These are phyloP conservation scores for Anser cygnoides DNA, from an alignment of 2,113 vertebrate genomes.

Conservation along the genomic window DNA sequence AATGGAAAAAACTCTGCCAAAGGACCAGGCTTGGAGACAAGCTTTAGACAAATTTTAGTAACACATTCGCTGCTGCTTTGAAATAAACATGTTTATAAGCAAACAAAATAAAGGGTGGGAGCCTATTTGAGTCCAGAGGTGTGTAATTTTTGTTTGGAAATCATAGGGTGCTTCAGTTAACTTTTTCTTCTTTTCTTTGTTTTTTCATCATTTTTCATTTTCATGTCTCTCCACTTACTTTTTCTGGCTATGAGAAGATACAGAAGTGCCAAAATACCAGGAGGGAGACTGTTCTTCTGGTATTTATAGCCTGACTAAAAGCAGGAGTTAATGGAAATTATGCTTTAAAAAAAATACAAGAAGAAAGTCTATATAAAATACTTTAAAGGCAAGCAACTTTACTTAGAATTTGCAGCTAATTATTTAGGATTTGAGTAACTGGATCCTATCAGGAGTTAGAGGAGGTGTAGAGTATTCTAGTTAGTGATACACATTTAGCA, in stretches of 20 bases:
- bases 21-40: not conserved
- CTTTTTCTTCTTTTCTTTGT: not conserved
- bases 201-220: slow-evolving; percentile 38
- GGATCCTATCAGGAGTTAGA: not conserved
- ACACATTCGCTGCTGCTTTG: not conserved
- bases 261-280: slow-evolving; percentile 68
- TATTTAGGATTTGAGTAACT: not conserved
- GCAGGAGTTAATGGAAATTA: slow-evolving; percentile 69
- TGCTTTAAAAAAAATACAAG: not conserved
- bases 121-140: not conserved
- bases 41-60: not conserved
- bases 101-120: not conserved
- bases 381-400: slow-evolving; percentile 8
- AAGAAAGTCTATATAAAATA: slow-evolving; percentile 2
- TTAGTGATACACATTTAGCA: not conserved
- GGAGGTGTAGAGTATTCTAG: not conserved
- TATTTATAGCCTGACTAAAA: slow-evolving; percentile 66
- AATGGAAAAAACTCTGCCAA: not conserved
- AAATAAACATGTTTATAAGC: not conserved
- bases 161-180: not conserved
- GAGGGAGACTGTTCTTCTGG: slow-evolving; percentile 53
- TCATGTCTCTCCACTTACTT: slow-evolving; percentile 48
- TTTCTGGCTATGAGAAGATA: slow-evolving; percentile 63
- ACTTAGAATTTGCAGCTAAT: slow-evolving; percentile 19
- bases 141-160: not conserved